These are phyloP conservation scores for Candidula unifasciata DNA, from an alignment of 2,888 invertebrate genomes.

Conservation along the genomic window DNA sequence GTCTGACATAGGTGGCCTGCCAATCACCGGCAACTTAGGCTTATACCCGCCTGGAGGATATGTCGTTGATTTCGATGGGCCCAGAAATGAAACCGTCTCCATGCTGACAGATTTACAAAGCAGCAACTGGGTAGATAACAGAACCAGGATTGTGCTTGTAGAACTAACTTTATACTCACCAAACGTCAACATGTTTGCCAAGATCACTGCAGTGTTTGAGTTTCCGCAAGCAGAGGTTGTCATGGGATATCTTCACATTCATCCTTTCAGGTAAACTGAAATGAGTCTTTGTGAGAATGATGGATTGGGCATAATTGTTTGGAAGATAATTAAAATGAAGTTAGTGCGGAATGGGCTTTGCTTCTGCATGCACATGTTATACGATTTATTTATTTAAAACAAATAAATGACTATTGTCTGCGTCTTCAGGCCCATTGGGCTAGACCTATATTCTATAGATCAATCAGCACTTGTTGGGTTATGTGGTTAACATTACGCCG, in stretches of 20 bases:
- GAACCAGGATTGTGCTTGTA: constrained; percentile 63
- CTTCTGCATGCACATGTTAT: no score
- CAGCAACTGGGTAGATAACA: constrained; percentile 62
- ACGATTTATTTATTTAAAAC: no score
- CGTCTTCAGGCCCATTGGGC: no score
- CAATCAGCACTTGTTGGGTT: no score
- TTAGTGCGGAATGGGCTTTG: no score
- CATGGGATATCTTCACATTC: constrained; percentile 40
- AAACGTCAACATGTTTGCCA: constrained; percentile 66
- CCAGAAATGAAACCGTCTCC: neutral
- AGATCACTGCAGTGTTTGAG: constrained; percentile 62
- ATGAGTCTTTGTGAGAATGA: no score
- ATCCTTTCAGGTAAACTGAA: constrained; percentile 42
- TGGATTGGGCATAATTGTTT: no score
- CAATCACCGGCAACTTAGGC: constrained; percentile 62
- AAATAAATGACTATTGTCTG: no score
- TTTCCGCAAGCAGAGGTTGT: constrained; percentile 57
- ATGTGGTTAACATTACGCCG: no score
- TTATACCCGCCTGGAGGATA: constrained; percentile 68
- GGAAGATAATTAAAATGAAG: no score
- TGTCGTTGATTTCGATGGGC: constrained; percentile 46
- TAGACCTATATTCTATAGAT: no score
- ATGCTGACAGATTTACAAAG: neutral
- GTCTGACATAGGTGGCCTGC: constrained; percentile 62
- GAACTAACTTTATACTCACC: constrained; percentile 68